Base-by-base conservation (phyloP, 2,888 invertebrate genomes). In the Hartigia nigra region DNA sequence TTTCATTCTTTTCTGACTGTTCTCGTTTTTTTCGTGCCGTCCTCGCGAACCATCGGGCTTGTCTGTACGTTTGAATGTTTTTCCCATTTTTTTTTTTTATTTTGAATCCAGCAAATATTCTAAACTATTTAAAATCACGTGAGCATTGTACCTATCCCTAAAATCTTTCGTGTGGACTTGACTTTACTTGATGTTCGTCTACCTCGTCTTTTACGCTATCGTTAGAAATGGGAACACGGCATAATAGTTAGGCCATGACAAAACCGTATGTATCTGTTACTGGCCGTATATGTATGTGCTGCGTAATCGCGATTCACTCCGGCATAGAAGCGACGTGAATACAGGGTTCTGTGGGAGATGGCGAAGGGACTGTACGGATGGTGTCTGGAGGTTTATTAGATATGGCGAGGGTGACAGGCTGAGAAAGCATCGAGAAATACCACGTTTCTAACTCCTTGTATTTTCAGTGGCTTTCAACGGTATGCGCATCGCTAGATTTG, bases 171-270 rank as follows among this genome's bases (percentile, higher is more conserved):
- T 9, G 23, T 5, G 55, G 55, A 23, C 9, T 55, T 9, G 76
- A 74, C 76, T 69, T 55, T 34, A 74, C 79, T 35, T 39, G 76
- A 76, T 39, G 74, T 70, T 77, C 70, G 77, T 70, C n/a, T 74
- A 37, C 70, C 76, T 79, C 77, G 77, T 81, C 81, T 82, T 75
- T 76, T 76, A 76, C 76, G 78, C 79, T 74, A 76, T 81, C 14
- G 77, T 83, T 81, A 78, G 81, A 87, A 86, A 87, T 85, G 85
- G 81, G 86, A 84, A 84, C 82, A 82, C 80, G 70, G 78, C 81
- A 84, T 86, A 87, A 87, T 87, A 84, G 83, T 84, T 83, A 84
- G 84, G 82, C 82, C 76, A 79, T 84, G 84, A 86, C 86, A 86
- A 87, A 84, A 84, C 84, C 80, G 74, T 12, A 14, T 4, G 39